Evolutionary conservation across 2,888 invertebrate species (phyloP).

Genomic region (Sicus ferrugineus): DNA sequence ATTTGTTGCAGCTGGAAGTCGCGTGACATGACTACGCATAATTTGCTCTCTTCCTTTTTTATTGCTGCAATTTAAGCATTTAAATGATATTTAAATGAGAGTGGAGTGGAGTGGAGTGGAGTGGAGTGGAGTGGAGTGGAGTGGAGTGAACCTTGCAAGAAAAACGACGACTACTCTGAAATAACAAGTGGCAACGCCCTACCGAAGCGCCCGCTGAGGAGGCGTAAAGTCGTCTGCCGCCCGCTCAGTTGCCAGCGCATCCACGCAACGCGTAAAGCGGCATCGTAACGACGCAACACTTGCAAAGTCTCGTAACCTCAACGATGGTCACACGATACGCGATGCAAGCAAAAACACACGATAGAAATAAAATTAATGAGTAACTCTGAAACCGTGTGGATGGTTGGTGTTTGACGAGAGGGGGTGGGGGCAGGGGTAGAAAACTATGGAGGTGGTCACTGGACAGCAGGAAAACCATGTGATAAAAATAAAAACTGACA

Average conservation of each 20-base stretch:
- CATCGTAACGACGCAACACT: no score
- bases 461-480: no score
- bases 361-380: background rate
- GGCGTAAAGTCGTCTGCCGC: background rate
- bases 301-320: no score
- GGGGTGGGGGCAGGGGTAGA: background rate
- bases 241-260: conserved; percentile 6
- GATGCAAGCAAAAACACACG: no score
- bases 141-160: no score
- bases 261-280: conserved; percentile 17
- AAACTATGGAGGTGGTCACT: no score
- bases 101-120: no score
- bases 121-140: no score
- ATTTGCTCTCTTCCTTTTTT: background rate
- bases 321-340: no score
- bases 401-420: background rate
- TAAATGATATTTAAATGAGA: conserved; percentile 7
- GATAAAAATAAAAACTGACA: no score
- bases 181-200: conserved; percentile 13
- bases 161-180: no score
- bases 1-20: background rate
- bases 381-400: background rate
- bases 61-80: conserved; percentile 2
- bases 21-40: conserved; percentile 4
- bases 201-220: conserved; percentile 15